Evolutionary conservation across 2,113 vertebrate species (phyloP).

Genomic region (Heterocephalus glaber): DNA sequence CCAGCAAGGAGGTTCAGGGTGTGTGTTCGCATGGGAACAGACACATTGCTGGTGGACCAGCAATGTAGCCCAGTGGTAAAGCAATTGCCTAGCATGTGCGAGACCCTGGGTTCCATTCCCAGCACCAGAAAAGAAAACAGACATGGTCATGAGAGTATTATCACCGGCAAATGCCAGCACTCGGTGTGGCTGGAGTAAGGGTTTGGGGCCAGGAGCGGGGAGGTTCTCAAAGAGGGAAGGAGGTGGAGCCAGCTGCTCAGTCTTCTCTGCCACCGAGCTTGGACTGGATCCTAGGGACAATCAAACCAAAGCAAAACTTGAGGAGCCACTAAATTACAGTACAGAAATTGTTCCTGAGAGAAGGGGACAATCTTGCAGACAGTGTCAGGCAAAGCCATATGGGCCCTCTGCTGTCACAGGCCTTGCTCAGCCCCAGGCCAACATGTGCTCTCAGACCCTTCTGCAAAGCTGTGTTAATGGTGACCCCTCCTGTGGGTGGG

Average conservation of each 20-base stretch:
- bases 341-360: background rate
- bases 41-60: background rate
- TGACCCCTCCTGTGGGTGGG: fast-evolving
- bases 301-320: background rate
- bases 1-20: background rate
- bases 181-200: background rate
- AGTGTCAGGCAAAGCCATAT: background rate
- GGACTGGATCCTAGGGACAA: background rate
- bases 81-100: too few species aligned
- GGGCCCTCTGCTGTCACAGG: background rate
- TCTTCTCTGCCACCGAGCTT: background rate
- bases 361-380: background rate
- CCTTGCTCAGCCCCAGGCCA: background rate
- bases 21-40: background rate
- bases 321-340: background rate
- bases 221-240: background rate
- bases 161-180: background rate
- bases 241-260: background rate
- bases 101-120: background rate
- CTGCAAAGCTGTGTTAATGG: background rate
- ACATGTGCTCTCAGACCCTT: background rate
- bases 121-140: background rate
- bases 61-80: background rate
- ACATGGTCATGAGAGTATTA: background rate
- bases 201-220: background rate